Base-by-base conservation (phyloP, 1,140 invertebrate species). In the Diachasmimorpha longicaudata region DNA sequence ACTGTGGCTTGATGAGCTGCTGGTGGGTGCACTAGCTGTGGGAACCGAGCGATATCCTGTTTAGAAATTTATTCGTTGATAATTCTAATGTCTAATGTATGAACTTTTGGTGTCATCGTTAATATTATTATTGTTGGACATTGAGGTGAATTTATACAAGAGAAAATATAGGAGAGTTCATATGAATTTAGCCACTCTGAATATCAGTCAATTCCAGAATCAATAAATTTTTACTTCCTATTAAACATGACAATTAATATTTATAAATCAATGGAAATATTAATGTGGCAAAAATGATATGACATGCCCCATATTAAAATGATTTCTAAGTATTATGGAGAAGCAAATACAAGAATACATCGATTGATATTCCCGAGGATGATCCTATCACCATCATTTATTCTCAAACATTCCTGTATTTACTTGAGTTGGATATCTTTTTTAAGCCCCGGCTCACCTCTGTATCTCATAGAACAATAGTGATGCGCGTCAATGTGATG, bases 21-120 rank as follows among this genome's bases (percentile, higher is more conserved):
- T 91, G 85, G 91, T 90, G 86, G 92, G 91, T 83, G 91, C 92
- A 89, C 91, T 91, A 89, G 91, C 92, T 93, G 87, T 88, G 85
- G 86, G 86, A 88, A 89, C 86, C 86, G 86, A 89, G 86, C 83
- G 87, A 88, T 88, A 88, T 83, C 87, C 87, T 89, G 87, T 82
- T 87, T 88, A 87, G 70, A 86, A 86, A 81, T 86, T 85, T 85
- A 84, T 79, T 76, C 19, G 63, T 75, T 48, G 52, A 21, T 42
- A 23, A 31, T 46, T 44, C 52, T 72, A 52, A 39, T 21, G 6
- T n/a, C 13, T 23, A 25, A 63, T 58, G 14, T 25, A 63, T 52
- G 48, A 52, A 13, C 2, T 39, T 37, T 13, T 36, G 16, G n/a
- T n/a, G 6, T 39, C n/a, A 36, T 5, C 14, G 36, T 68, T 39